Percentiles rank a stretch among this genome's conserved stretches.
Evolutionary conservation across 2,888 invertebrate genomes (phyloP).

Genomic region (Parasteatoda lunata): DNA sequence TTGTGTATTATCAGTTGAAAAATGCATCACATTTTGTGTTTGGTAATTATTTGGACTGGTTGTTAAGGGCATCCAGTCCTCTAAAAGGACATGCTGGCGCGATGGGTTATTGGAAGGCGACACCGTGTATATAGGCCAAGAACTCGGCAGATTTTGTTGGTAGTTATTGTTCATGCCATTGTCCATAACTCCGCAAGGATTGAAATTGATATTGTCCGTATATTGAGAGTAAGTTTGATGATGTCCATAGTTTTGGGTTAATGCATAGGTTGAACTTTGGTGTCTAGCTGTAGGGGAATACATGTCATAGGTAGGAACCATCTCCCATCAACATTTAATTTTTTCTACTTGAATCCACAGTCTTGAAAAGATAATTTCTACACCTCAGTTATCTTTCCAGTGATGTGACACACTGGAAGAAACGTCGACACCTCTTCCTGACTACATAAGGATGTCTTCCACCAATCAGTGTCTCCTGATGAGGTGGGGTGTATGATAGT

Average conservation of each 20-base stretch:
- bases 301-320: slow-evolving; percentile 47
- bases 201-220: slow-evolving; percentile 19
- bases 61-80: slow-evolving; percentile 22
- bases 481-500: no score
- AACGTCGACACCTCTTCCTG: not conserved
- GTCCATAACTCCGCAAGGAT: not conserved
- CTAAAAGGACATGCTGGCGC: slow-evolving; percentile 4
- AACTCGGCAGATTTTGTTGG: slow-evolving; percentile 21
- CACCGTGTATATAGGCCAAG: slow-evolving; percentile 28
- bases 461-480: not conserved
- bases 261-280: slow-evolving; percentile 24
- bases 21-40: not conserved
- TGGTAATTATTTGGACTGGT: slow-evolving; percentile 22
- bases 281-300: slow-evolving; percentile 25
- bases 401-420: no score
- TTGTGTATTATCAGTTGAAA: not conserved
- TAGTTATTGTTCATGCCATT: slow-evolving; percentile 16
- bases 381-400: no score
- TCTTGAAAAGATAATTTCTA: no score
- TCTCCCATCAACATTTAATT: not conserved
- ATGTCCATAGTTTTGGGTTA: slow-evolving; percentile 32
- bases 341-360: no score
- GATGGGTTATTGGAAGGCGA: not conserved
- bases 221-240: slow-evolving; percentile 35
- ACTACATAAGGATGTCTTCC: not conserved